phyloP scores from a whole-genome alignment of 2,888 invertebrate genomes.

The Anorthoa munda region DNA sequence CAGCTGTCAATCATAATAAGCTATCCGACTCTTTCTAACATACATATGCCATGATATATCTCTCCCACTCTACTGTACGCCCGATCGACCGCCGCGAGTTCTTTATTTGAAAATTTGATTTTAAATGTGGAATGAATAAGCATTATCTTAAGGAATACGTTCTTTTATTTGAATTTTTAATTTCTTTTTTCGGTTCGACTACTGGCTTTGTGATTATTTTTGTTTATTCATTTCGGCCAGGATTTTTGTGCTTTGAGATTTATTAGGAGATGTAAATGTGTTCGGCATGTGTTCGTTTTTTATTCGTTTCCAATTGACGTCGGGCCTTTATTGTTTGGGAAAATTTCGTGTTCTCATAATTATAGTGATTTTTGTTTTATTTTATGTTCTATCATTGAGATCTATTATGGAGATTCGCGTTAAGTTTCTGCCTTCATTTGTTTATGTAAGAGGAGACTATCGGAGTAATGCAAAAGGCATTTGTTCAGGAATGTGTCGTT shows the following conservation, averaged over 20 bases:
- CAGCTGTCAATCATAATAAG: constrained; percentile 91
- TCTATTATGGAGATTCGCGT: constrained; percentile 60
- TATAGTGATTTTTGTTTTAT: constrained; percentile 69
- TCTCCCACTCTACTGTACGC: constrained; percentile 80
- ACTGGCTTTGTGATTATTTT: constrained; percentile 83
- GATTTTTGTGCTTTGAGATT: constrained; percentile 83
- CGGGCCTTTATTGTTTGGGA: constrained; percentile 72
- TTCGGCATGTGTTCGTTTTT: constrained; percentile 76
- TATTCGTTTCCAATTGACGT: constrained; percentile 74
- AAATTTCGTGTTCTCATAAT: constrained; percentile 71
- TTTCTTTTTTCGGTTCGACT: constrained; percentile 87
- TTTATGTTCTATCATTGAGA: constrained; percentile 60
- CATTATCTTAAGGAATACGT: constrained; percentile 90
- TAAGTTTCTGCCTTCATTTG: constrained; percentile 64
- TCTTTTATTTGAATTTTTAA: constrained; percentile 90
- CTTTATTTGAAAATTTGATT: constrained; percentile 91
- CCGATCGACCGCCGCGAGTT: constrained; percentile 87
- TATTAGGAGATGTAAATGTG: constrained; percentile 86
- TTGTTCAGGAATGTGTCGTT: constrained; percentile 80
- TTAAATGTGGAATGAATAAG: constrained; percentile 91
- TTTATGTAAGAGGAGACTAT: constrained; percentile 78
- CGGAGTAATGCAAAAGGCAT: constrained; percentile 74
- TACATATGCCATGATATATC: constrained; percentile 75
- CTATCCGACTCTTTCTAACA: constrained; percentile 85
- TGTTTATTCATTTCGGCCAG: constrained; percentile 80